Evolutionary conservation across 37 sponge, comb jelly and placozoan genomes (phyloP).

Genomic region (Mnemiopsis leidyi): DNA sequence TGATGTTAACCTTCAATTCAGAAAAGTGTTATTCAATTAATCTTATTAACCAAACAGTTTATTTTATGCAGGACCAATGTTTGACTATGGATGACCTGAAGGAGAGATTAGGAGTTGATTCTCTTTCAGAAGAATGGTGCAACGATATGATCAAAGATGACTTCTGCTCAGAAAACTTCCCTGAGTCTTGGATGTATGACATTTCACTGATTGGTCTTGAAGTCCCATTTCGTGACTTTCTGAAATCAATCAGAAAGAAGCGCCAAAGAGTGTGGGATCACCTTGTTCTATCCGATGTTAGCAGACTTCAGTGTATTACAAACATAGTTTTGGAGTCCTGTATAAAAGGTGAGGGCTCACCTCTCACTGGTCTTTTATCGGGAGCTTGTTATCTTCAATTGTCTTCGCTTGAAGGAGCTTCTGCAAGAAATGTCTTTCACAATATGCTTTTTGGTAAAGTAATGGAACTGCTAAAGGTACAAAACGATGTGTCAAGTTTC

Average conservation of each 20-base stretch:
- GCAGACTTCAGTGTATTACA: constrained; percentile 2
- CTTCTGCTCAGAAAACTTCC: not conserved
- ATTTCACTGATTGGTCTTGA: not conserved
- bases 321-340: constrained; percentile 23
- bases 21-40: too few relatives aligned
- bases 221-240: not conserved
- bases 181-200: not conserved
- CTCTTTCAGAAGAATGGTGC: constrained; percentile 27
- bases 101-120: not conserved
- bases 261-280: not conserved
- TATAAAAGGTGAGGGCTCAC: not conserved
- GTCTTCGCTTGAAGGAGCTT: not conserved
- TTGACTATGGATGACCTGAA: not conserved
- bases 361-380: not conserved
- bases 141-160: constrained; percentile 9
- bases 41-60: not conserved
- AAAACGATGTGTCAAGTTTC: not conserved
- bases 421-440: constrained; percentile 56
- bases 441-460: constrained; percentile 13
- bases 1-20: too few relatives aligned
- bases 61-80: constrained; percentile 1
- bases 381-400: not conserved
- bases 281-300: constrained; percentile 4
- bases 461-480: not conserved
- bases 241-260: not conserved